Percentiles rank a stretch among this genome's conserved stretches.
These are phyloP conservation scores for Chlorops oryzae DNA, from an alignment of 1,140 invertebrate genomes.

Conservation along the genomic window DNA sequence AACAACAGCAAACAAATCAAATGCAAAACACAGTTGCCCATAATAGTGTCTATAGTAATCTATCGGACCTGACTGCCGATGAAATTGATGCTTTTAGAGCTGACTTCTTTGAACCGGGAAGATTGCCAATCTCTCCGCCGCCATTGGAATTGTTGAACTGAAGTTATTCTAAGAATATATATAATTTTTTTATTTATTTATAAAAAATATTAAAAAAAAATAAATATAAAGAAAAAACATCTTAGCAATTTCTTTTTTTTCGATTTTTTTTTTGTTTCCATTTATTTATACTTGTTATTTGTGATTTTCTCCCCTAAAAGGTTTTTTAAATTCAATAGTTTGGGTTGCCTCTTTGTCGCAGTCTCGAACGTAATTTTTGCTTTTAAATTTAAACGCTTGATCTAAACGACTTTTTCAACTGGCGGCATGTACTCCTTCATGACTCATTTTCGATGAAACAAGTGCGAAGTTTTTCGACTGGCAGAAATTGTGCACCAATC, in stretches of 20 bases:
- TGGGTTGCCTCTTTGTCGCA: neutral
- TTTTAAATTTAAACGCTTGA: too few species aligned
- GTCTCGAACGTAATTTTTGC: too few species aligned
- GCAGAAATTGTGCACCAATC: neutral
- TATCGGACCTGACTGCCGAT: slow-evolving; percentile 29
- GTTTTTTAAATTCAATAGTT: neutral
- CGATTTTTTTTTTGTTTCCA: neutral
- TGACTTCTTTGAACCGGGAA: slow-evolving; percentile 26
- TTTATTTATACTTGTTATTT: neutral
- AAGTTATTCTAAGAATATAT: neutral
- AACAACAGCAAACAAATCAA: neutral
- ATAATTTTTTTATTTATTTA: neutral
- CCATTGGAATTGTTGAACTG: slow-evolving; percentile 37
- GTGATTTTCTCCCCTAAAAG: neutral
- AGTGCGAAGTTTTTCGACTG: neutral
- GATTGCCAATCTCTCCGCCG: slow-evolving; percentile 36
- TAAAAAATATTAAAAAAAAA: neutral
- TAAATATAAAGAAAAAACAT: too few species aligned
- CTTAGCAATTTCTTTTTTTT: neutral
- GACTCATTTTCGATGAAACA: neutral
- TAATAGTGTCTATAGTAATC: slow-evolving; percentile 25
- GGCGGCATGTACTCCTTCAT: too few species aligned
- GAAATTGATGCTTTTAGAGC: slow-evolving; percentile 43
- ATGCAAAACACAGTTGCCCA: slow-evolving; percentile 4
- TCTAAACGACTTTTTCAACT: too few species aligned